Conservation (phyloP, 1,140 invertebrate species). For the Ostrea edulis region DNA sequence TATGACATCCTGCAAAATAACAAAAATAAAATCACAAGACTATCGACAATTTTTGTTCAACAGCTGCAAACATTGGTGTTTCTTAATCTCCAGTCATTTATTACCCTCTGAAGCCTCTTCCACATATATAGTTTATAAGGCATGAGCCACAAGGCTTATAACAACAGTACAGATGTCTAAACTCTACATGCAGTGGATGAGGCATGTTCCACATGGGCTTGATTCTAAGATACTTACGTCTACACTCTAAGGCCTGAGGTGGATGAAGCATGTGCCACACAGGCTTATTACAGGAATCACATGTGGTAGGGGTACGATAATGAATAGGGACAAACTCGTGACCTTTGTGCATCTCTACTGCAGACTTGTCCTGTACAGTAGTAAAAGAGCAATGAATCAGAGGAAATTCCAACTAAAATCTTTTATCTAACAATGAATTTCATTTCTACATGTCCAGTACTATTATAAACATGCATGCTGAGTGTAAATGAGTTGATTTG, state of each 20-base stretch:
- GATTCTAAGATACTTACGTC: conserved; percentile 84
- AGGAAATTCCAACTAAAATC: neutral
- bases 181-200: neutral
- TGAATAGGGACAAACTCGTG: conserved; percentile 98
- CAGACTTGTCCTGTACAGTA: conserved; percentile 87
- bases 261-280: conserved; percentile 98
- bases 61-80: too few species aligned
- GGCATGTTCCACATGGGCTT: too few species aligned
- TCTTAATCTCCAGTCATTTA: too few species aligned
- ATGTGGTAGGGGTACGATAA: conserved; percentile 98
- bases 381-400: neutral
- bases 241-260: conserved; percentile 96
- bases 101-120: too few species aligned
- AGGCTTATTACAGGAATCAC: conserved; percentile 97
- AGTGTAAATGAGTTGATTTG: neutral
- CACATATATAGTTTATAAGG: too few species aligned
- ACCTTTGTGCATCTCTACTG: conserved; percentile 92
- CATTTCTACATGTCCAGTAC: neutral
- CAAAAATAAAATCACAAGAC: too few species aligned
- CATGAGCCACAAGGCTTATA: conserved; percentile 87
- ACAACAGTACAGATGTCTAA: conserved; percentile 71
- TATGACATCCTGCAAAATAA: conserved; percentile 89
- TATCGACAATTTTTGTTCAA: too few species aligned
- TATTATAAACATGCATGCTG: too few species aligned
- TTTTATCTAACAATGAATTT: neutral